Evolutionary conservation across 2,113 vertebrate genomes (phyloP).

Genomic region (Lipotes vexillifer): DNA sequence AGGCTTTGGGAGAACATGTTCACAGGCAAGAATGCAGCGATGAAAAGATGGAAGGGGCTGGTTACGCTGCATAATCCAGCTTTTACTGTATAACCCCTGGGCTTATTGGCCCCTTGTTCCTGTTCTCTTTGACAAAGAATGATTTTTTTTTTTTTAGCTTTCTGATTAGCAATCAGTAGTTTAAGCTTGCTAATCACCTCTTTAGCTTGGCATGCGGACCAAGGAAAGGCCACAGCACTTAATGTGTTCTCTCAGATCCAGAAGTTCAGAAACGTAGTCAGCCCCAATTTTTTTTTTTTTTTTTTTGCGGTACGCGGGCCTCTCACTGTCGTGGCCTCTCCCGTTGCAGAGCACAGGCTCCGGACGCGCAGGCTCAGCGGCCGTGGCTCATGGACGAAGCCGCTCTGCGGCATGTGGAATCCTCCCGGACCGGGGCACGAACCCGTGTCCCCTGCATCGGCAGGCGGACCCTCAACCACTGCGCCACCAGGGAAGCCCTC

Average conservation of each 20-base stretch:
- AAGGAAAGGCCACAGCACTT: not conserved
- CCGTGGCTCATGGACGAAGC: too few species aligned
- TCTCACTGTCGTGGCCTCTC: too few species aligned
- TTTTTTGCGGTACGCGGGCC: too few species aligned
- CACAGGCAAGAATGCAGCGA: not conserved
- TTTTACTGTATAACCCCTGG: not conserved
- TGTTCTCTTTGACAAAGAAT: not conserved
- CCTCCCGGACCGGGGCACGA: too few species aligned
- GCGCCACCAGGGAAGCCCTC: too few species aligned
- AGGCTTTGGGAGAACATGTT: not conserved
- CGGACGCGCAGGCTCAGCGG: too few species aligned
- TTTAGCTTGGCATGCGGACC: not conserved
- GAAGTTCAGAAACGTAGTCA: not conserved
- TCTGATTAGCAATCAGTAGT: constrained; percentile 37
- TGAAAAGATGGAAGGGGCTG: not conserved
- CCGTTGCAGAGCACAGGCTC: too few species aligned
- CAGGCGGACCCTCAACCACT: too few species aligned
- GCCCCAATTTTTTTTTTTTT: not conserved
- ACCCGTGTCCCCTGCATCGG: too few species aligned
- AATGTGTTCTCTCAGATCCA: not conserved
- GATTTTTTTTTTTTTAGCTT: constrained; percentile 26
- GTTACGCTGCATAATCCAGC: not conserved
- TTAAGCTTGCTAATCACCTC: not conserved
- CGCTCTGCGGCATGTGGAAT: accelerated
- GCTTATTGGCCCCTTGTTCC: constrained; percentile 9